Conservation (phyloP, 1,140 invertebrate genomes). For the Heliconius melpomene region DNA sequence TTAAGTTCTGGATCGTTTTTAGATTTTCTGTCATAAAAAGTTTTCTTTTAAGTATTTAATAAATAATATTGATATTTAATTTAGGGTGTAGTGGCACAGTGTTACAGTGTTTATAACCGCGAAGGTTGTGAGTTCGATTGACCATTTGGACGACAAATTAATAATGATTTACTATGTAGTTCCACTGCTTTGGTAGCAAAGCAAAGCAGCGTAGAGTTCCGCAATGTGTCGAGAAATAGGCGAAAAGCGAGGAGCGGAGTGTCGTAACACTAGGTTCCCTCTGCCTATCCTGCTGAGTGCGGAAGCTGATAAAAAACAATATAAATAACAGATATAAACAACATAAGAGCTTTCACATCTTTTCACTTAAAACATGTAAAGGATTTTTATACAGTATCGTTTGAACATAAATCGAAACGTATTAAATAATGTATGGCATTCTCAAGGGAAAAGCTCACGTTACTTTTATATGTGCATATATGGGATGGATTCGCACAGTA, state of each 20-base stretch:
- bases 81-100: too few relatives aligned
- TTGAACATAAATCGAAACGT: slow-evolving; percentile 5
- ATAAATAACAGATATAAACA: background rate
- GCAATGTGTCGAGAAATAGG: too few relatives aligned
- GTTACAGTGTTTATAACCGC: too few relatives aligned
- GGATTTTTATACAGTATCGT: slow-evolving; percentile 11
- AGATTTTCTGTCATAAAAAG: background rate
- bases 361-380: slow-evolving; percentile 11
- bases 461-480: slow-evolving; percentile 15
- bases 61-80: too few relatives aligned
- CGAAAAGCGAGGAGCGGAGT: background rate
- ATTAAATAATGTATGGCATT: slow-evolving; percentile 22
- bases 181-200: too few relatives aligned
- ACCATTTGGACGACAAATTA: background rate
- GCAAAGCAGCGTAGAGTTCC: too few relatives aligned
- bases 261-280: background rate
- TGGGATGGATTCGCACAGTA: slow-evolving; percentile 18
- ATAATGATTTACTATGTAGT: too few relatives aligned
- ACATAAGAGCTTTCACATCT: background rate
- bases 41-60: too few relatives aligned
- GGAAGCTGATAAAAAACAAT: too few relatives aligned
- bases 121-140: background rate
- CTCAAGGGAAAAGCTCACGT: slow-evolving; percentile 14
- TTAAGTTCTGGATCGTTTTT: background rate
- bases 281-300: background rate